phyloP scores from a whole-genome alignment of 2,113 vertebrate species.

The Ptilonorhynchus violaceus region DNA sequence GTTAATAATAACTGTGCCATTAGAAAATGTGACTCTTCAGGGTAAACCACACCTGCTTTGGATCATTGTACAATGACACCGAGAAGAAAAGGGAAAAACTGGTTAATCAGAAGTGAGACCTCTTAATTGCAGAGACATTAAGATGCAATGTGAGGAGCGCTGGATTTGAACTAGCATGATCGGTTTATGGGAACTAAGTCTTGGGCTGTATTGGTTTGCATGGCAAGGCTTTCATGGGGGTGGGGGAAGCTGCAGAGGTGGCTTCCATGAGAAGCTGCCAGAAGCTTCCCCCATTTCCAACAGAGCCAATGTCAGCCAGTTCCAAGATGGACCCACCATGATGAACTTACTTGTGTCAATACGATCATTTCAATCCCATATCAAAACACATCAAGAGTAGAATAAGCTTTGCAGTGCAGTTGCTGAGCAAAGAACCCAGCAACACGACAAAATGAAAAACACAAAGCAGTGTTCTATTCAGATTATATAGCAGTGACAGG shows the following conservation, averaged over 20 bases:
- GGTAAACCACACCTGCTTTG: not conserved
- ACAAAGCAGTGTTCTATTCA: not conserved
- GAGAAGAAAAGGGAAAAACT: not conserved
- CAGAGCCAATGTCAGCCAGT: not conserved
- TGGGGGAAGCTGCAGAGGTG: not conserved
- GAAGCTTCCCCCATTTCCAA: not conserved
- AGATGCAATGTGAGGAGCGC: not conserved
- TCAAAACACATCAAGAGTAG: not conserved
- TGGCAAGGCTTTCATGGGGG: not conserved
- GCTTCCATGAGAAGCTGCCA: not conserved
- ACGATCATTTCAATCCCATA: not conserved
- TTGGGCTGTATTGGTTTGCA: not conserved
- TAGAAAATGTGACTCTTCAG: not conserved
- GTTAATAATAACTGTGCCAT: not conserved
- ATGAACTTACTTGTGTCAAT: not conserved
- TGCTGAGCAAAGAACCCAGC: not conserved
- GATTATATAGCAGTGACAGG: not conserved
- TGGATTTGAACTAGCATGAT: not conserved
- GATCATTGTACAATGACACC: not conserved
- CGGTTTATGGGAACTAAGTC: not conserved
- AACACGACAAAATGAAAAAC: not conserved
- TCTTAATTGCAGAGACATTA: not conserved
- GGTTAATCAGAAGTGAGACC: not conserved
- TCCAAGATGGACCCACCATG: too few relatives aligned
- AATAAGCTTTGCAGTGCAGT: not conserved